phyloP scores from a whole-genome alignment of 2,113 vertebrate species.

The crab-eating macaque (Macaca fascicularis) region DNA sequence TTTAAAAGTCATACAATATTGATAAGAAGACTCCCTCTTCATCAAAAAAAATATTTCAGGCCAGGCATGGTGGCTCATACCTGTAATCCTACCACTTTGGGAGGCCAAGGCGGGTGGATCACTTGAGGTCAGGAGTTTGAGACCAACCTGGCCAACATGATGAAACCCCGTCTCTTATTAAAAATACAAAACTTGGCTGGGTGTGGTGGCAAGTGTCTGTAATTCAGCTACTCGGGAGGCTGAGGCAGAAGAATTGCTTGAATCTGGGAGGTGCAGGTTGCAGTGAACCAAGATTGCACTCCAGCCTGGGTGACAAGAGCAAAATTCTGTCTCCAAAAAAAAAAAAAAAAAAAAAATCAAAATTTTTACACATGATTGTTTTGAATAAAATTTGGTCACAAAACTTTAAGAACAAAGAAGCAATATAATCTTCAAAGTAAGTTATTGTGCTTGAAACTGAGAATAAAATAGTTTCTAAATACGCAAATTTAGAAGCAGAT shows the following conservation, averaged over 20 bases:
- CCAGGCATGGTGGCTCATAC: background rate
- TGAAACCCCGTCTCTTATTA: too few species aligned
- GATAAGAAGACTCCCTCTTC: background rate
- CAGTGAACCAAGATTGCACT: too few species aligned
- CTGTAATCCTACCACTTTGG: background rate
- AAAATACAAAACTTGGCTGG: too few species aligned
- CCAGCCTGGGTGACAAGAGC: too few species aligned
- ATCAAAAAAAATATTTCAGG: constrained; percentile 3
- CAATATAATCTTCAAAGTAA: constrained; percentile 35
- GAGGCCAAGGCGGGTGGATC: background rate
- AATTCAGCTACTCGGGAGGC: too few species aligned
- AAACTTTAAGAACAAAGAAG: constrained; percentile 12
- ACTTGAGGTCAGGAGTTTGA: too few species aligned
- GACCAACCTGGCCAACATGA: too few species aligned
- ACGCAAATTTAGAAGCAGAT: background rate
- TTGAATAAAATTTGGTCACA: constrained; percentile 20
- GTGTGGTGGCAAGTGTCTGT: too few species aligned
- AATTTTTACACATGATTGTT: background rate
- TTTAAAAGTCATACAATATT: constrained; percentile 2
- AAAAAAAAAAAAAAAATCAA: background rate
- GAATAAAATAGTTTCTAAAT: constrained; percentile 24
- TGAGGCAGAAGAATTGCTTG: too few species aligned
- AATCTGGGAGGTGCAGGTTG: too few species aligned
- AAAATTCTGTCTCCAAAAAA: too few species aligned
- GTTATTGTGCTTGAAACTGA: constrained; percentile 39